Evolutionary conservation across 1,140 invertebrate species (phyloP).

Genomic region (Neodiprion lecontei): DNA sequence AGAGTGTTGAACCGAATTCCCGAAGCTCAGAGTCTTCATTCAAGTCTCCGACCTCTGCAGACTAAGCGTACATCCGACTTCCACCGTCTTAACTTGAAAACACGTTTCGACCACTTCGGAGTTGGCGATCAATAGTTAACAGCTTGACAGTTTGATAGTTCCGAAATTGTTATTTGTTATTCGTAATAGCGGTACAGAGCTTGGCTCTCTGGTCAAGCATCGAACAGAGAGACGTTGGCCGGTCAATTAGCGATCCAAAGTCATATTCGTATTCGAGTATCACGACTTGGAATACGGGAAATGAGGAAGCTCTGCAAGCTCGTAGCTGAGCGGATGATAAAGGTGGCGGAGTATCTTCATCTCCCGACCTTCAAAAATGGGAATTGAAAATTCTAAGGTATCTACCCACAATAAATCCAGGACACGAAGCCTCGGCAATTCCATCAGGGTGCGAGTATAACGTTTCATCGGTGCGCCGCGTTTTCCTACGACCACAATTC

Average conservation of each 20-base stretch:
- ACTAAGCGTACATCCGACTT: neutral
- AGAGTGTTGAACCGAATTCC: too few species aligned
- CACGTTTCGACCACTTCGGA: neutral
- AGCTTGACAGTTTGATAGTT: neutral
- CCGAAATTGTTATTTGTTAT: neutral
- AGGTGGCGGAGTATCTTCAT: neutral
- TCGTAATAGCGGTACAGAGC: neutral
- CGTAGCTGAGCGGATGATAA: neutral
- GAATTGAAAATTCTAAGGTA: neutral
- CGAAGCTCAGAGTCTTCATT: too few species aligned
- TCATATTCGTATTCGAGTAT: neutral
- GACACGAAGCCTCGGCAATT: neutral
- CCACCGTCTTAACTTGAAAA: neutral
- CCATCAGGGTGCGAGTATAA: neutral
- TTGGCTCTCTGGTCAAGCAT: neutral
- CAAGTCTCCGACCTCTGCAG: too few species aligned
- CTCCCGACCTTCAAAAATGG: neutral
- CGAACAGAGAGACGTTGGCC: neutral
- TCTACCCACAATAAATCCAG: neutral
- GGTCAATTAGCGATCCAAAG: neutral
- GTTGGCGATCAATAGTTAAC: neutral
- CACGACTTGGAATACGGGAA: neutral
- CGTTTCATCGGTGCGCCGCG: neutral
- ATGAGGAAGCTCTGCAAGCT: neutral
- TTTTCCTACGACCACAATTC: neutral